phyloP scores from a whole-genome alignment of 1,140 invertebrate genomes.

The Homarus americanus region DNA sequence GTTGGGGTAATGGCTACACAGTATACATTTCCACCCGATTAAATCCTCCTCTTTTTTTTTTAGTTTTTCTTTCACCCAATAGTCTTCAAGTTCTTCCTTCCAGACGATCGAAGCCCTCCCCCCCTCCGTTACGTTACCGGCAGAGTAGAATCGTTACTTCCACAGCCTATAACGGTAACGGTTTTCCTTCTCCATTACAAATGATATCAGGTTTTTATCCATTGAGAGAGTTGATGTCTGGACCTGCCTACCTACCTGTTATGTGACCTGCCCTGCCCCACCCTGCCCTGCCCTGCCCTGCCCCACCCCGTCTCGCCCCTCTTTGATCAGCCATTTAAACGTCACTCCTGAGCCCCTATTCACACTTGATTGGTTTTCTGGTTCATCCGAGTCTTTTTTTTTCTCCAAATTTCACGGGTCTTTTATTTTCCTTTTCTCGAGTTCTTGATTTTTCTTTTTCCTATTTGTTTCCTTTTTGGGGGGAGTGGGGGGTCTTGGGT shows the following conservation, averaged over 20 bases:
- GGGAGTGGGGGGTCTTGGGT: too few species aligned
- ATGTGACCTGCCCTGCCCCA: not conserved
- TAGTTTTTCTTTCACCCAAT: too few species aligned
- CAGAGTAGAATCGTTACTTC: not conserved
- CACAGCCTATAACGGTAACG: not conserved
- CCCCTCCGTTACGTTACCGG: not conserved
- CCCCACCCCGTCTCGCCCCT: too few species aligned
- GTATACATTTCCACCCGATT: too few species aligned
- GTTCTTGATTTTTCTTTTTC: not conserved
- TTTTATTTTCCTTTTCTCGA: not conserved
- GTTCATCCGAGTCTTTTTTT: not conserved
- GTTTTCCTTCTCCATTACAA: slow-evolving; percentile 1
- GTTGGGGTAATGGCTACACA: too few species aligned
- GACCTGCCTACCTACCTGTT: not conserved
- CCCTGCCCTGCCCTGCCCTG: not conserved
- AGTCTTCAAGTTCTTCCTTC: too few species aligned
- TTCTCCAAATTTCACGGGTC: not conserved
- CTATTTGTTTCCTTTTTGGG: too few species aligned
- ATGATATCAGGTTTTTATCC: not conserved
- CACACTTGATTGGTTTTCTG: not conserved
- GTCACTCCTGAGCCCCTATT: not conserved
- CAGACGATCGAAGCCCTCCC: too few species aligned
- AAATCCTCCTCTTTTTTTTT: too few species aligned
- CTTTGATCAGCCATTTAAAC: not conserved
- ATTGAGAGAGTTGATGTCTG: not conserved